Base-by-base conservation (phyloP, 2,797 vertebrate genomes). In the Sylvia borin region DNA sequence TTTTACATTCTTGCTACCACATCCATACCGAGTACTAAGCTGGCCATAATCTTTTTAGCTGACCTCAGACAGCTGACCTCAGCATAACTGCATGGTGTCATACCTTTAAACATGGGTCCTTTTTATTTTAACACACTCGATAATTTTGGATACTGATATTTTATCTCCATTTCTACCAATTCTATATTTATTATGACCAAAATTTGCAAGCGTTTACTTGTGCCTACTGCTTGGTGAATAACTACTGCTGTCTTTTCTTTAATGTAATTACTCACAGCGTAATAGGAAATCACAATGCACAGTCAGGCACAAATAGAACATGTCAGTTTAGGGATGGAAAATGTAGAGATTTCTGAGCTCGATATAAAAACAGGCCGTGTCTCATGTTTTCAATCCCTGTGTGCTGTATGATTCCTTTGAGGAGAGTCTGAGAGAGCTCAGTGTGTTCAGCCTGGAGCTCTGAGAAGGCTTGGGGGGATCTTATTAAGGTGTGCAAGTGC, bases 331-430 rank as follows among this genome's bases (percentile, higher is more conserved):
- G 34, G 32, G 10, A 60, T 66, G 24, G 14, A 79, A 77, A 70
- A 81, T 29, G 3, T 15, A 64, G 18, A 26, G 14, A 31, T 22
- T 71, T 85, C n/a, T 62, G 43, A 70, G 10, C 17, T 45, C 3
- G 2, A 27, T 31, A 31, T 14, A 43, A 75, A 62, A 38, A 48
- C 21, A 57, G 24, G 11, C 14, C 1, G 0, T 10, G 7, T 31
- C 19, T 61, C 22, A 18, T 1, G 2, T 68, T 89, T 88, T 48
- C 27, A 73, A 3, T 10, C 13, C 27, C 40, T 25, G 8, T 54
- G 38, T 1, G 5, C 20, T 43, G 0, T 43, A 22, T 45, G 36
- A 31, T 29, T 87, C 26, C 57, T 47, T 1, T 14, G 29, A 50
- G 14, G 15, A 68, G 5, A 50, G 42, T 31, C 45, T 40, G 50